phyloP scores from a whole-genome alignment of 2,797 vertebrate genomes.

The Gymnopithys bicolor region DNA sequence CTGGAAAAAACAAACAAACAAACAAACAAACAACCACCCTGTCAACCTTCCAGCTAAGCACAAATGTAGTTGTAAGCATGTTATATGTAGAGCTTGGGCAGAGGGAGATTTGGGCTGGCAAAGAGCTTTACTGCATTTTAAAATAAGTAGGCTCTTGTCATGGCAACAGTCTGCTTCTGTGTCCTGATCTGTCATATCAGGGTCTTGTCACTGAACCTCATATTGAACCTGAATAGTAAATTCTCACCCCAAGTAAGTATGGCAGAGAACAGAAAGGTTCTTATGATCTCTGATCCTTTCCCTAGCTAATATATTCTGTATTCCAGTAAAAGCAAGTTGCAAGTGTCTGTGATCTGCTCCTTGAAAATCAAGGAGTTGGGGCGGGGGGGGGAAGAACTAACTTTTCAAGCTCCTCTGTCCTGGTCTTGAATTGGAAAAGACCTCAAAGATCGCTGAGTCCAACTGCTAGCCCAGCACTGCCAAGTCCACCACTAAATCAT shows the following conservation, averaged over 20 bases:
- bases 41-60: neutral
- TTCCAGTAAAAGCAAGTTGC: neutral
- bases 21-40: neutral
- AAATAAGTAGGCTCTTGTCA: neutral
- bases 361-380: neutral
- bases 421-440: neutral
- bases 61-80: neutral
- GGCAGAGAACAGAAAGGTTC: neutral
- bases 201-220: neutral
- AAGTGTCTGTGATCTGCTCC: neutral
- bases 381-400: neutral
- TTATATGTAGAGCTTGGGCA: neutral
- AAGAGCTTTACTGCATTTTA: neutral
- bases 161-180: neutral
- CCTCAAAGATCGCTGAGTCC: fast-evolving
- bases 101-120: neutral
- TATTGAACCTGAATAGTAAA: neutral
- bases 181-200: neutral
- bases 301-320: neutral
- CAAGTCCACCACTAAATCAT: neutral
- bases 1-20: neutral
- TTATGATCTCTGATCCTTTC: neutral
- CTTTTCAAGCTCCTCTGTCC: neutral
- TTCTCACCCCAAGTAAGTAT: neutral
- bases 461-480: neutral